Evolutionary conservation across 2,797 vertebrate genomes (phyloP).

Genomic region (Artibeus lituratus): DNA sequence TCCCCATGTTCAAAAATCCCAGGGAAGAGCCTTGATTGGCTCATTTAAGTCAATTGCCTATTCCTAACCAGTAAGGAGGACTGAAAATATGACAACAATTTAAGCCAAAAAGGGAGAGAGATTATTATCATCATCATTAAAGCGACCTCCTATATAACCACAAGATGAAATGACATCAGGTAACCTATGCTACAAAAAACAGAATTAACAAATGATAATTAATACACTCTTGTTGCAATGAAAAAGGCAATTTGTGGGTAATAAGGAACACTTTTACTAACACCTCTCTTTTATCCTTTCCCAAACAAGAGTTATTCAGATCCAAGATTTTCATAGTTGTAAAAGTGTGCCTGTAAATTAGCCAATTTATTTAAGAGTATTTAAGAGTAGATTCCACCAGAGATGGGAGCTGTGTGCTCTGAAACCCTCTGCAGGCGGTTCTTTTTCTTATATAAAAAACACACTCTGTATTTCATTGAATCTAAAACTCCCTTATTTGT

Average conservation of each 20-base stretch:
- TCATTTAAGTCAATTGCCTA: background rate
- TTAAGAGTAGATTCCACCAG: background rate
- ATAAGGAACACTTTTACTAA: background rate
- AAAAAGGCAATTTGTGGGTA: background rate
- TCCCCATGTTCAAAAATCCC: background rate
- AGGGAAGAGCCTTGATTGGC: background rate
- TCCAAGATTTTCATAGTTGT: background rate
- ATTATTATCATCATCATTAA: background rate
- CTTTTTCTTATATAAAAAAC: background rate
- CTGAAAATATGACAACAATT: background rate
- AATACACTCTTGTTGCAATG: background rate
- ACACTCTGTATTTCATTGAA: background rate
- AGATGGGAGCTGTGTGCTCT: background rate
- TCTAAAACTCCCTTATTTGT: background rate
- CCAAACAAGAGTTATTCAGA: background rate
- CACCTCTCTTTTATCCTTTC: background rate
- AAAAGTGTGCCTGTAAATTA: background rate
- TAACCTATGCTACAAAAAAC: background rate
- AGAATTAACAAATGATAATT: background rate
- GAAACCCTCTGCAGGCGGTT: background rate
- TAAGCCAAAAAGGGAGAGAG: background rate
- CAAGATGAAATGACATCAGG: background rate
- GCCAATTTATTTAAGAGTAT: slow-evolving; percentile 13
- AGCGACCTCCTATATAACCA: background rate
- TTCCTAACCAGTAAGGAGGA: background rate